Base-by-base conservation (phyloP, 2,797 vertebrate genomes). In the Lerista edwardsae region DNA sequence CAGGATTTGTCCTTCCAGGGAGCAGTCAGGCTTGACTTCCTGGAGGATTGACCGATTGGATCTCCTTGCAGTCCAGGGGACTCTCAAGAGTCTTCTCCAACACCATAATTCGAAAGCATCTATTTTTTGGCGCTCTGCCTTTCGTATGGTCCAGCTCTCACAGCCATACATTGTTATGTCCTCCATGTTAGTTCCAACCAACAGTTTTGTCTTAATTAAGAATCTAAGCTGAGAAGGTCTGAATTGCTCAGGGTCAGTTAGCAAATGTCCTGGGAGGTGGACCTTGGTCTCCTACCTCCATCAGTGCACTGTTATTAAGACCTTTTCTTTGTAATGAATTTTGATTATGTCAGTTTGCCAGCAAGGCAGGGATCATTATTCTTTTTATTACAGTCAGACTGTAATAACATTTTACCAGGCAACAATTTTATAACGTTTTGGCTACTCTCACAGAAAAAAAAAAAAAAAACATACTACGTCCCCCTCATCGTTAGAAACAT, bases 401-500 rank as follows among this genome's bases (percentile, higher is more conserved):
- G 57, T 36, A 41, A 74, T 75, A 91, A 27, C 69, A 83, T 59
- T 79, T 79, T 83, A 64, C 17, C 5, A 84, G 41, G 72, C 68
- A 74, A 81, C n/a, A 34, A 62, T 75, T 78, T 79, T 83, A 19
- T 0, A 0, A n/a, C 72, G 9, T 9, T 83, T 84, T 67, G 51
- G 76, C 68, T 84, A 84, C 79, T 73, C 12, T 71, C 0, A 36
- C 31, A 82, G n/a, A n/a, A n/a, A n/a, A n/a, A n/a, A n/a, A n/a
- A n/a, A n/a, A n/a, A 79, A 80, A 31, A 79, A 79, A 57, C 44
- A 29, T 65, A 36, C n/a, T 80, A 75, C 19, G 75, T 27, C 25
- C 62, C 31, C 6, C 80, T 51, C 19, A 31, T 84, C 57, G 51
- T 31, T 75, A 75, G 44, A 72, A 72, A 73, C 62, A 80, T 81